Evolutionary conservation across 2,888 invertebrate genomes (phyloP).

Genomic region (Poecilobothrus nobilitatus): DNA sequence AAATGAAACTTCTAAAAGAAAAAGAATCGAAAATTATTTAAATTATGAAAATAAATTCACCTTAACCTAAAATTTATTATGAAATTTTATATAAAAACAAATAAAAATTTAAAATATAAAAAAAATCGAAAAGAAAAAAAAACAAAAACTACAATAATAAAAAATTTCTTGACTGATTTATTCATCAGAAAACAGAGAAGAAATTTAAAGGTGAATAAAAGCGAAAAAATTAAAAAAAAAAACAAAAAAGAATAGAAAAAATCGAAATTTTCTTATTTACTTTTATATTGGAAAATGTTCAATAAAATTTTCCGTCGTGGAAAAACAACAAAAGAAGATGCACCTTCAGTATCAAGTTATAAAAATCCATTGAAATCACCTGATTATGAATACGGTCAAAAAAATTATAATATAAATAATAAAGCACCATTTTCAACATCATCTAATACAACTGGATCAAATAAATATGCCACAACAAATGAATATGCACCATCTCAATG

Average conservation of each 20-base stretch:
- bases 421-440: background rate
- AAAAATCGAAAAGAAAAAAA: background rate
- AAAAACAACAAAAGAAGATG: background rate
- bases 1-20: background rate
- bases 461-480: background rate
- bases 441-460: background rate
- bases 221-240: background rate
- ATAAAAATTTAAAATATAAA: background rate
- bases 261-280: background rate
- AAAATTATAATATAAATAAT: background rate
- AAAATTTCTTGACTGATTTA: no score
- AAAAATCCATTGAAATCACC: background rate
- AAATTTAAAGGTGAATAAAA: background rate
- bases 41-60: background rate
- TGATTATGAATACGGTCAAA: background rate
- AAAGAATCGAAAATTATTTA: background rate
- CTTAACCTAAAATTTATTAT: background rate
- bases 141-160: no score
- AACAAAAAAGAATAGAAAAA: background rate
- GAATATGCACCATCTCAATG: background rate
- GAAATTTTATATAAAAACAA: background rate
- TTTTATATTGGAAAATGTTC: background rate
- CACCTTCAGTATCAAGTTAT: background rate
- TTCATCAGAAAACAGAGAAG: no score
- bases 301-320: slow-evolving; percentile 4